A percentile compares a stretch with the other conserved stretches of the same genome.
phyloP scores from a whole-genome alignment of 2,113 vertebrate genomes.

The Mixornis gularis region DNA sequence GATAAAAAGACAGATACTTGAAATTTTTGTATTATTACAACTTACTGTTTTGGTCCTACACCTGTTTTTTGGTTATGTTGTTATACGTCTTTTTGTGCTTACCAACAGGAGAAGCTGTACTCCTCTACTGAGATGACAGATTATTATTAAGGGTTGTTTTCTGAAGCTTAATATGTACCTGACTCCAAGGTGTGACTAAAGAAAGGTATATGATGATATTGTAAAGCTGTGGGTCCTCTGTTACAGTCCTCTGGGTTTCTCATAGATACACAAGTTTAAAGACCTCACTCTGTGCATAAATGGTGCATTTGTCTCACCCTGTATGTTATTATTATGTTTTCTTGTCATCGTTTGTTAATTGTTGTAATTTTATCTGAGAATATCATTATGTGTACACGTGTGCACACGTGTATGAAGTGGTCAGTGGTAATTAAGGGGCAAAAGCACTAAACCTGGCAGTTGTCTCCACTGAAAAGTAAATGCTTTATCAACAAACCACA shows the following conservation, averaged over 20 bases:
- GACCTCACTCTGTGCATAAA: rapidly evolving
- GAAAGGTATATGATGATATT: neutral
- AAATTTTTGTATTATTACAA: neutral
- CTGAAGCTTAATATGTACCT: neutral
- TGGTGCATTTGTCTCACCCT: neutral
- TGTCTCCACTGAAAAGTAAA: neutral
- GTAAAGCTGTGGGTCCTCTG: neutral
- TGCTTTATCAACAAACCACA: neutral
- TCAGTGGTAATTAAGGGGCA: neutral
- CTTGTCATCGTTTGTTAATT: neutral
- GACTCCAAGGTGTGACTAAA: neutral
- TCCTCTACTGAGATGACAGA: neutral
- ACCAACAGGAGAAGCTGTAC: neutral
- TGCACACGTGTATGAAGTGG: neutral
- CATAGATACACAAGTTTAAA: neutral
- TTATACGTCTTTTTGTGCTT: neutral
- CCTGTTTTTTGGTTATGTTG: neutral
- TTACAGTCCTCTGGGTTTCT: neutral
- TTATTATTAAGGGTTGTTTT: neutral
- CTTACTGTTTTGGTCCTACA: neutral
- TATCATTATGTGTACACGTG: neutral
- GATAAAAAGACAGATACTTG: neutral
- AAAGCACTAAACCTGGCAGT: neutral
- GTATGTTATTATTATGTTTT: neutral
- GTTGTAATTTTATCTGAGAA: neutral